phyloP scores from a whole-genome alignment of 2,888 invertebrate species.

The Disparrhopalites patrizii region DNA sequence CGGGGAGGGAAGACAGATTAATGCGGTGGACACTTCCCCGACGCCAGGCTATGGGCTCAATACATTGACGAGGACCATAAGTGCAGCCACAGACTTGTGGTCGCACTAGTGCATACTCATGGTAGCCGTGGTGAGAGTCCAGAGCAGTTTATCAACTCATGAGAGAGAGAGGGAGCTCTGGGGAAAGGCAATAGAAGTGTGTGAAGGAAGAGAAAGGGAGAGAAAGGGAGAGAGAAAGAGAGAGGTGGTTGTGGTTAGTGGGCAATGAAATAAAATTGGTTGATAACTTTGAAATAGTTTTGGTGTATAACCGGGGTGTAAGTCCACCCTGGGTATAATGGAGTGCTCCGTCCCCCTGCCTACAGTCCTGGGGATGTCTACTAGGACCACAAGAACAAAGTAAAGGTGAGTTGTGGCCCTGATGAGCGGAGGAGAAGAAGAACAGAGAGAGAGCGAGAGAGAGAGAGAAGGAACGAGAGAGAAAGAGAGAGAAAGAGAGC shows the following conservation, averaged over 20 bases:
- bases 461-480: too few species aligned
- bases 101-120: too few species aligned
- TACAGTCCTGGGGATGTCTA: too few species aligned
- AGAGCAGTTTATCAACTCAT: background rate
- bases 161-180: background rate
- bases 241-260: background rate
- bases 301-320: background rate
- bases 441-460: too few species aligned
- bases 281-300: background rate
- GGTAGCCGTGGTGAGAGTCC: too few species aligned
- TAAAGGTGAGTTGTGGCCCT: too few species aligned
- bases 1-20: background rate
- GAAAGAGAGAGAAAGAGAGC: too few species aligned
- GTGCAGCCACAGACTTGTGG: background rate
- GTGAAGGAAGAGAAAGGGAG: background rate
- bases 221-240: background rate
- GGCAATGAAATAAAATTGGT: slow-evolving; percentile 6
- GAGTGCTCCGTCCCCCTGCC: too few species aligned
- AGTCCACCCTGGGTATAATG: background rate
- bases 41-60: background rate
- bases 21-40: background rate
- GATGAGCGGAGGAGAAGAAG: slow-evolving; percentile 13
- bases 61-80: background rate
- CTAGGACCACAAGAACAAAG: too few species aligned
- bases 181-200: background rate